Evolutionary conservation across 2,113 vertebrate species (phyloP).

Genomic region (Gnathonemus longibarbis): DNA sequence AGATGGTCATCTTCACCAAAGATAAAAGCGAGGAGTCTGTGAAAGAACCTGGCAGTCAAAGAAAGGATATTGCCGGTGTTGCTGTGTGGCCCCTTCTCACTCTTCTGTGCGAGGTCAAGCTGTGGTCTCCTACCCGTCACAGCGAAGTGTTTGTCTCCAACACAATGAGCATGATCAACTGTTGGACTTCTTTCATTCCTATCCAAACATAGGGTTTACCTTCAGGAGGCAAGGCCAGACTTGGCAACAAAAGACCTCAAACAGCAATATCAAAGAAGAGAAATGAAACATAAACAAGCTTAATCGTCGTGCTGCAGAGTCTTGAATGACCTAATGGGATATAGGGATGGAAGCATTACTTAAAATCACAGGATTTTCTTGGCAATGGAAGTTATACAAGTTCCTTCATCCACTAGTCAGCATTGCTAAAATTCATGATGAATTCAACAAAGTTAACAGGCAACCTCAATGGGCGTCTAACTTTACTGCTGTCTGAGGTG

Average conservation of each 20-base stretch:
- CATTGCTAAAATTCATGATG: not conserved
- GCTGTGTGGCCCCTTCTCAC: not conserved
- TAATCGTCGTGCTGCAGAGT: not conserved
- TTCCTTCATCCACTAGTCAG: not conserved
- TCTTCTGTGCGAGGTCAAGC: not conserved
- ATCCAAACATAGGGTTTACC: not conserved
- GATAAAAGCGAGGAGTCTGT: not conserved
- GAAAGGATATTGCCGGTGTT: not conserved
- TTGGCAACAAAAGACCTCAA: not conserved
- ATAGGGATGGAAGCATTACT: not conserved
- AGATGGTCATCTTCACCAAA: not conserved
- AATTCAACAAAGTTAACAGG: not conserved
- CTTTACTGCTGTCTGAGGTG: not conserved
- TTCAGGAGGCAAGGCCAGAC: not conserved
- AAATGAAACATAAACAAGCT: not conserved
- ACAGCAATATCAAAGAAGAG: not conserved
- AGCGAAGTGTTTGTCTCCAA: not conserved
- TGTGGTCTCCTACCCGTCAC: not conserved
- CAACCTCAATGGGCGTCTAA: not conserved
- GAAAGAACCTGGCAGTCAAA: not conserved
- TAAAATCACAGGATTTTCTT: not conserved
- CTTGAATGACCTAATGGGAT: not conserved
- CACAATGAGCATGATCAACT: not conserved
- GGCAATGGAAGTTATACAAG: not conserved
- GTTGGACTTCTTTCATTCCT: not conserved